Evolutionary conservation across 2,797 vertebrate species (phyloP).

Genomic region (Arrhamphus sclerolepis): DNA sequence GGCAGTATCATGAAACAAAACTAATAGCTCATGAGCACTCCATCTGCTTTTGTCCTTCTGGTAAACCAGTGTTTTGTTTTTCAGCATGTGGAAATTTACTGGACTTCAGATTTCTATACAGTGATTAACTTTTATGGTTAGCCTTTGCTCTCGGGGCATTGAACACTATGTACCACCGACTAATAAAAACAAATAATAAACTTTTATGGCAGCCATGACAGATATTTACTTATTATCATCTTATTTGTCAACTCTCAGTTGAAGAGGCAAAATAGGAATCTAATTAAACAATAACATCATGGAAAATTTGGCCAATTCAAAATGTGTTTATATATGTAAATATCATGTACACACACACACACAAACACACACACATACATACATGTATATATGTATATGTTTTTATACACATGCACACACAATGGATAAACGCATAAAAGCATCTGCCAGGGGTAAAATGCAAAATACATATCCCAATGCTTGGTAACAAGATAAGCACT

Average conservation of each 20-base stretch:
- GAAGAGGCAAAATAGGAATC: constrained; percentile 76
- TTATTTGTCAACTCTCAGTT: constrained; percentile 82
- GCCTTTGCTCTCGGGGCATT: constrained; percentile 82
- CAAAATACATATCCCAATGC: too few species aligned
- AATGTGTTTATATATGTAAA: constrained; percentile 13
- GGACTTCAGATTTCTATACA: constrained; percentile 85
- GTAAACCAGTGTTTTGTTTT: constrained; percentile 72
- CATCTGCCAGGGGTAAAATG: too few species aligned
- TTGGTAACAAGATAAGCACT: too few species aligned
- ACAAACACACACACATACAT: background rate
- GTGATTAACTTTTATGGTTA: constrained; percentile 88
- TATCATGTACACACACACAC: background rate
- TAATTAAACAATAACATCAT: constrained; percentile 78
- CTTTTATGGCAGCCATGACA: constrained; percentile 80
- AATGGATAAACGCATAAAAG: too few species aligned
- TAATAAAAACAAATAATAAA: constrained; percentile 87
- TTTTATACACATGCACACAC: too few species aligned
- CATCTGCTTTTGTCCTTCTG: constrained; percentile 72
- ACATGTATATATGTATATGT: too few species aligned
- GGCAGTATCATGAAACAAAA: constrained; percentile 32
- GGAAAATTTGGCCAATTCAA: constrained; percentile 74
- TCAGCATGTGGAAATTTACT: constrained; percentile 86
- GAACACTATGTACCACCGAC: constrained; percentile 83
- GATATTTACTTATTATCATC: constrained; percentile 83
- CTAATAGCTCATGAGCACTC: constrained; percentile 34